Conservation (phyloP, 2,113 vertebrate species). For the Gymnorhina tibicen region DNA sequence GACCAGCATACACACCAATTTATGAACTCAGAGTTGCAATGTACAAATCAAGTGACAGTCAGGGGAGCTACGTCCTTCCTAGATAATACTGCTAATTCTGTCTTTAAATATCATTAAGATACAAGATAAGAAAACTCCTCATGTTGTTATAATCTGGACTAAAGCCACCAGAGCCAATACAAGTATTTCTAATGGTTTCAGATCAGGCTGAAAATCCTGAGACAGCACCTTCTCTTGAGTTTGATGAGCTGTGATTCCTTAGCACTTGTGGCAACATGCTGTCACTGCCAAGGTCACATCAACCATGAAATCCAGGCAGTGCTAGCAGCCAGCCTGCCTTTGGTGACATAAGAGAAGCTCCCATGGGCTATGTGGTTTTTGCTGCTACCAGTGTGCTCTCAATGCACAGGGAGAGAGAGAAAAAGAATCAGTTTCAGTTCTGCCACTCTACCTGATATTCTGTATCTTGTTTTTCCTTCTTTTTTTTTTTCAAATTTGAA, state of each 20-base stretch:
- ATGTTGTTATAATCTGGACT: neutral
- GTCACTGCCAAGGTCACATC: neutral
- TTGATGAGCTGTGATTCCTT: neutral
- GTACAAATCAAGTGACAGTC: neutral
- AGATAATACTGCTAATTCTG: neutral
- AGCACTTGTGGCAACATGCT: neutral
- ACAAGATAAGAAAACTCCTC: neutral
- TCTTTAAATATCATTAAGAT: neutral
- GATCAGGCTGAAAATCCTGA: neutral
- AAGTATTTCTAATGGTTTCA: neutral
- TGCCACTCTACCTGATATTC: neutral
- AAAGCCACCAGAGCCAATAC: neutral
- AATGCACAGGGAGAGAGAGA: neutral
- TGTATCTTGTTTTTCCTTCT: neutral
- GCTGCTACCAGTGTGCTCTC: neutral
- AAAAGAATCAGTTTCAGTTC: neutral
- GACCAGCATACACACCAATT: neutral
- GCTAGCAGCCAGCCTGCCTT: neutral
- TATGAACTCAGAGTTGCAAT: neutral
- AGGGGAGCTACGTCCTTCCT: neutral
- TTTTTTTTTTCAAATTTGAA: neutral
- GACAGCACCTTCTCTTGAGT: neutral
- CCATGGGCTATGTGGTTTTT: neutral
- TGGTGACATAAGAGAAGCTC: neutral
- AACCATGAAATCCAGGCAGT: neutral